Conservation (phyloP, 2,113 vertebrate species). For the Indicator indicator region DNA sequence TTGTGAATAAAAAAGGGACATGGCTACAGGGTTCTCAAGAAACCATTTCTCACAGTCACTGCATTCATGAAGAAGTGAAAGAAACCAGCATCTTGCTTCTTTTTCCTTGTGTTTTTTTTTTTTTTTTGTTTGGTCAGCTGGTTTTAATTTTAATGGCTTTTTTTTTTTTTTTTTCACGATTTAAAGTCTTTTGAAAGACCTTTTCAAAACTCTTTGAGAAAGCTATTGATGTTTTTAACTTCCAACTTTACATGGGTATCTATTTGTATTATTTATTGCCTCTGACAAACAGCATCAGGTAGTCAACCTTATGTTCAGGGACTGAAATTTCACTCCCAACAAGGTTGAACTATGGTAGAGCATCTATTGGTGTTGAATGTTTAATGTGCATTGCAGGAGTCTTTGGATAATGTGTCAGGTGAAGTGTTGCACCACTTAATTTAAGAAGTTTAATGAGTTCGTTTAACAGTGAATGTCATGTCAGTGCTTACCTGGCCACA, state of each 20-base stretch:
- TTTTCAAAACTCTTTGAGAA: background rate
- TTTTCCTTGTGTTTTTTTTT: background rate
- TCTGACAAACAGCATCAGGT: constrained; percentile 28
- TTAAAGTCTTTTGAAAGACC: background rate
- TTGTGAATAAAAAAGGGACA: background rate
- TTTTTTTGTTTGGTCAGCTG: too few species aligned
- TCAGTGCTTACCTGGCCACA: constrained; percentile 54
- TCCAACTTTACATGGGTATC: constrained; percentile 7
- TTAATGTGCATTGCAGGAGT: constrained; percentile 60
- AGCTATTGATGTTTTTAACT: background rate
- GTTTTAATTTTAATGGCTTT: background rate
- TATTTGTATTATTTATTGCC: constrained; percentile 46
- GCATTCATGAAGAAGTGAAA: background rate
- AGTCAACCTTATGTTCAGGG: constrained; percentile 57
- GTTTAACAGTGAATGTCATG: constrained; percentile 56
- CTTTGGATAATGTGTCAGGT: constrained; percentile 53
- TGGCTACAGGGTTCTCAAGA: background rate
- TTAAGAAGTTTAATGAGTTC: constrained; percentile 63
- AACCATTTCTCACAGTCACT: background rate
- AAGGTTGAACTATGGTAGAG: constrained; percentile 20
- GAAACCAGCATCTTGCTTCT: background rate
- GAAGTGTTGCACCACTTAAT: constrained; percentile 60
- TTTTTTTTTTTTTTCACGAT: background rate
- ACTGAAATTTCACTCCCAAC: constrained; percentile 40
- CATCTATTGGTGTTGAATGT: constrained; percentile 52